A percentile compares a stretch with the other conserved stretches of the same genome.
Evolutionary conservation across 2,888 invertebrate species (phyloP).

Genomic region (Apamea crenata): DNA sequence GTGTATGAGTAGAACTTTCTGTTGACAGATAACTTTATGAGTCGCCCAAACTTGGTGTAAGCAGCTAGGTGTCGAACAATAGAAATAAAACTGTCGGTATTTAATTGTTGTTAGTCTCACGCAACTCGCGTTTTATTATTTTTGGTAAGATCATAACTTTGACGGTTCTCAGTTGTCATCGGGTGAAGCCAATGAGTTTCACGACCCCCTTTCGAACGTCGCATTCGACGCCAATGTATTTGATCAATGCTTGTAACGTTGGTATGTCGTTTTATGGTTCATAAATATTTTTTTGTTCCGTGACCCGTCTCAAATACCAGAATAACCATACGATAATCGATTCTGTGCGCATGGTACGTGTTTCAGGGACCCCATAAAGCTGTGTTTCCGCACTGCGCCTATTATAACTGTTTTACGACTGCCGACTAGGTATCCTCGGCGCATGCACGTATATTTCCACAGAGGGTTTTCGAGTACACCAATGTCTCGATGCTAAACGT

Average conservation of each 20-base stretch:
- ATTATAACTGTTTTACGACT: constrained; percentile 86
- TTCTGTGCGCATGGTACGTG: constrained; percentile 85
- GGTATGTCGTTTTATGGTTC: constrained; percentile 78
- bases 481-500: constrained; percentile 81
- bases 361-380: constrained; percentile 85
- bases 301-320: constrained; percentile 81
- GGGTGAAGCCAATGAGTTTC: constrained; percentile 47
- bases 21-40: constrained; percentile 69
- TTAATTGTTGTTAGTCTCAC: constrained; percentile 63
- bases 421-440: constrained; percentile 80
- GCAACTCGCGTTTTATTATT: constrained; percentile 51
- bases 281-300: constrained; percentile 82
- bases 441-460: constrained; percentile 78
- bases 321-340: constrained; percentile 86
- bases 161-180: constrained; percentile 35
- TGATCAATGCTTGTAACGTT: constrained; percentile 78
- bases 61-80: constrained; percentile 61
- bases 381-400: constrained; percentile 87
- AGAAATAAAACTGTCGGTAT: constrained; percentile 68
- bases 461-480: constrained; percentile 76
- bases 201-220: constrained; percentile 47
- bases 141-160: constrained; percentile 47
- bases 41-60: constrained; percentile 59
- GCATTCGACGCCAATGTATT: constrained; percentile 72
- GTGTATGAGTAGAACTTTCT: constrained; percentile 59